These are phyloP conservation scores for Tipula unca DNA, from an alignment of 2,888 invertebrate species.

Conservation along the genomic window DNA sequence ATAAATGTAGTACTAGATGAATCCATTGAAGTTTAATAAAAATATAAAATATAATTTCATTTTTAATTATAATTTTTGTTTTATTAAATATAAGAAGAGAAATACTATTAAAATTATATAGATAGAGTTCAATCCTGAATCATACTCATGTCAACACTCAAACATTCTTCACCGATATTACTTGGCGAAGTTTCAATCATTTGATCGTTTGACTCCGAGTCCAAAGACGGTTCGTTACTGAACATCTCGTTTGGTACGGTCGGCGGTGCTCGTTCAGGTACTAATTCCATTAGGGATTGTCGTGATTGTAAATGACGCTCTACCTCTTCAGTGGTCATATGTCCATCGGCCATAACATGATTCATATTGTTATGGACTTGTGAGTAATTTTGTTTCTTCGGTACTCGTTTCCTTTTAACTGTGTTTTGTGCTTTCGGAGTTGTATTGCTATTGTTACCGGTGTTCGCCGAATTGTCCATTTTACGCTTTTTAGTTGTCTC, in stretches of 20 bases:
- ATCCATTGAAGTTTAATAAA: neutral
- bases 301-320: slow-evolving; percentile 81
- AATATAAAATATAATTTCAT: neutral
- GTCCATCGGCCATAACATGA: slow-evolving; percentile 60
- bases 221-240: slow-evolving; percentile 75
- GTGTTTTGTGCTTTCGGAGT: slow-evolving; percentile 28
- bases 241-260: slow-evolving; percentile 92
- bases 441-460: neutral
- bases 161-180: slow-evolving; percentile 71
- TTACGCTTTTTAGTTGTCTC: slow-evolving; percentile 32
- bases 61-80: neutral
- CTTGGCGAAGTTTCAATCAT: slow-evolving; percentile 76
- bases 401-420: slow-evolving; percentile 44
- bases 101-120: slow-evolving; percentile 17
- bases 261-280: slow-evolving; percentile 78
- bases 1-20: neutral
- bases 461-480: slow-evolving; percentile 15
- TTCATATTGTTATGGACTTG: slow-evolving; percentile 27
- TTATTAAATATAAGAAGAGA: neutral
- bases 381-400: slow-evolving; percentile 24
- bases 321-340: slow-evolving; percentile 84
- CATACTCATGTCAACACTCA: slow-evolving; percentile 54
- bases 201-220: slow-evolving; percentile 70
- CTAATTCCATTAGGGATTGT: slow-evolving; percentile 62
- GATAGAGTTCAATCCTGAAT: slow-evolving; percentile 21